Conservation (phyloP, 2,888 invertebrate species). For the Meta bourneti region DNA sequence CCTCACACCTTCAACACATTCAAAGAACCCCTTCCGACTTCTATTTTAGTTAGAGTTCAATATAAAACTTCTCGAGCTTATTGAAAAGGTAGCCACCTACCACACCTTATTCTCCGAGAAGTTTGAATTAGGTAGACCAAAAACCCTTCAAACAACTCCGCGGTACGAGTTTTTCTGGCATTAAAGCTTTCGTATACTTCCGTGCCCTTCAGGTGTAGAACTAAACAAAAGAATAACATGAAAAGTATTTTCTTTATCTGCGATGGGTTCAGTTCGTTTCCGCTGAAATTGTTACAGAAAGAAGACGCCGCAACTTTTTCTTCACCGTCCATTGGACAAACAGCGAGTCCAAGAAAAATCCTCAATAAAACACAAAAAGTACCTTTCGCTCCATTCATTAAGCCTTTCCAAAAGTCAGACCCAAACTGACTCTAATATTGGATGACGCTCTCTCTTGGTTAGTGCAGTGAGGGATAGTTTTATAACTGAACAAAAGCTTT, state of each 20-base stretch:
- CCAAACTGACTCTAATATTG: not conserved
- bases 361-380: not conserved
- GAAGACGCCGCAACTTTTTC: not conserved
- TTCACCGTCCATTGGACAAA: not conserved
- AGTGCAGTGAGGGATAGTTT: slow-evolving; percentile 4
- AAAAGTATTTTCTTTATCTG: slow-evolving; percentile 14
- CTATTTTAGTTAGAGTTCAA: no score
- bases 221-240: slow-evolving; percentile 1
- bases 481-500: slow-evolving; percentile 29
- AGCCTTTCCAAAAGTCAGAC: not conserved
- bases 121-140: not conserved
- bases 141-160: not conserved
- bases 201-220: no score
- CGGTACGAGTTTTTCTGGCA: not conserved
- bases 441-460: not conserved
- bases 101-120: not conserved
- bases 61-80: no score
- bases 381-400: not conserved
- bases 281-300: not conserved
- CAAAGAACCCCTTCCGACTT: no score
- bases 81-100: no score
- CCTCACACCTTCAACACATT: no score
- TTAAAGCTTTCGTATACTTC: not conserved
- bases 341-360: not conserved
- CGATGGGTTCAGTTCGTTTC: not conserved